Evolutionary conservation across 1,140 invertebrate species (phyloP).

Genomic region (Tachypleus tridentatus): DNA sequence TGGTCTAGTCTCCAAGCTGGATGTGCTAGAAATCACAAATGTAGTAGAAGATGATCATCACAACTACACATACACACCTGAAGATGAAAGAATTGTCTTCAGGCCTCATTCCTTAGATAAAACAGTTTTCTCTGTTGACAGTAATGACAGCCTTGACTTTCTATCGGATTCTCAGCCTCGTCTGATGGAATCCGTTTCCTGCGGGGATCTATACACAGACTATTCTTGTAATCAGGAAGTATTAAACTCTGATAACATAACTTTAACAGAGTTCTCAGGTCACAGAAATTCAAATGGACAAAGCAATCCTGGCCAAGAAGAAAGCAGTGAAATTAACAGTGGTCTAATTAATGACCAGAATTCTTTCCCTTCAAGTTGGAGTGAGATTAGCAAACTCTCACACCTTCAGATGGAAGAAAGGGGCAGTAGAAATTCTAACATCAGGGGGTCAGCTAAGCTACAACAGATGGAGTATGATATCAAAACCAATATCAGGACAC

Average conservation of each 20-base stretch:
- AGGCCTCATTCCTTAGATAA: slow-evolving; percentile 3
- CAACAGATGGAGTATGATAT: not conserved
- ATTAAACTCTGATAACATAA: not conserved
- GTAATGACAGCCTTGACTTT: slow-evolving; percentile 19
- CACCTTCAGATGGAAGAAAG: not conserved
- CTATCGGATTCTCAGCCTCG: slow-evolving; percentile 19
- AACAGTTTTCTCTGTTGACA: slow-evolving; percentile 19
- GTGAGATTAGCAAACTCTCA: not conserved
- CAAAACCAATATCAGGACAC: not conserved
- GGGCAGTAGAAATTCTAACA: not conserved
- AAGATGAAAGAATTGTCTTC: too few relatives aligned
- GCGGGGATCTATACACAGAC: slow-evolving; percentile 17
- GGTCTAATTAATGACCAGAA: not conserved
- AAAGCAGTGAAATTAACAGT: not conserved
- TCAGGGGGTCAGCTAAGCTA: not conserved
- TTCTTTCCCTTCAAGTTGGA: not conserved
- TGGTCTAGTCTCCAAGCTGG: not conserved
- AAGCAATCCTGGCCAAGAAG: not conserved
- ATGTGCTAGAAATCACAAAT: not conserved
- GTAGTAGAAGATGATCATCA: too few relatives aligned
- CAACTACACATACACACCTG: too few relatives aligned
- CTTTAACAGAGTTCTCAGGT: too few relatives aligned
- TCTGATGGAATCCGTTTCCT: slow-evolving; percentile 18
- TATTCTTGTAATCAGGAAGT: not conserved
- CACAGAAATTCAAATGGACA: not conserved